Evolutionary conservation across 2,888 invertebrate species (phyloP), one percentile per base, ranked within the genome.

Genomic region (Erebia ligea): DNA sequence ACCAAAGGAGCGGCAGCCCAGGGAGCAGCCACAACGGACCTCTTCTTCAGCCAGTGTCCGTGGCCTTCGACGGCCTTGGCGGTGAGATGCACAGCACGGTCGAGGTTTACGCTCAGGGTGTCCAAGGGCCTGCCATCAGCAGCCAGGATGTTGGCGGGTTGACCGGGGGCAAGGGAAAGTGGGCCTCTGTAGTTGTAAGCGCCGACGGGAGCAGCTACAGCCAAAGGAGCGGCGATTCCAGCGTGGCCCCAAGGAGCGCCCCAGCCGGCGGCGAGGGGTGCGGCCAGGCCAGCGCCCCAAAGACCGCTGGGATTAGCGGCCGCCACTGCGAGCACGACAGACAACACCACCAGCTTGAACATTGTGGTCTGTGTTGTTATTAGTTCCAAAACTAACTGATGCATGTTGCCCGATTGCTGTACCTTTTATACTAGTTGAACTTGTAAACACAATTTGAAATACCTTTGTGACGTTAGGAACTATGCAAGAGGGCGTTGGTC

Each of bases 331-430:
- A 95, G 82, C 76, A 95, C 88, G 84, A 94, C 94, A 83, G 94
- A 95, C 94, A 95, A 95, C 90, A 95, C 95, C 93, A 95, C 94
- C 94, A 94, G 86, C 88, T 92, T 93, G 82, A 88, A 91, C 93
- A 94, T 94, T 90, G 88, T 93, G 91, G 90, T 92, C 92, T 93
- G 91, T 90, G 89, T 89, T 91, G 91, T 81, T 87, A 84, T 84
- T 81, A 81, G 79, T 82, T 80, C 83, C 81, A 77, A 82, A 81
- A 84, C 82, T 82, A 84, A 92, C 92, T 93, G 92, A 81, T 84
- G 76, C 77, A 77, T 82, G 82, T 80, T 82, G 82, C 81, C 80
- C 75, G 77, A 80, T 80, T 77, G 74, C 76, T 78, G 79, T 75
- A 83, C 83, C 86, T 91, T 92, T 83, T 92, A 92, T 92, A 93